phyloP scores from a whole-genome alignment of 92 coral and sea anemone species.

The Phymanthus crucifer region DNA sequence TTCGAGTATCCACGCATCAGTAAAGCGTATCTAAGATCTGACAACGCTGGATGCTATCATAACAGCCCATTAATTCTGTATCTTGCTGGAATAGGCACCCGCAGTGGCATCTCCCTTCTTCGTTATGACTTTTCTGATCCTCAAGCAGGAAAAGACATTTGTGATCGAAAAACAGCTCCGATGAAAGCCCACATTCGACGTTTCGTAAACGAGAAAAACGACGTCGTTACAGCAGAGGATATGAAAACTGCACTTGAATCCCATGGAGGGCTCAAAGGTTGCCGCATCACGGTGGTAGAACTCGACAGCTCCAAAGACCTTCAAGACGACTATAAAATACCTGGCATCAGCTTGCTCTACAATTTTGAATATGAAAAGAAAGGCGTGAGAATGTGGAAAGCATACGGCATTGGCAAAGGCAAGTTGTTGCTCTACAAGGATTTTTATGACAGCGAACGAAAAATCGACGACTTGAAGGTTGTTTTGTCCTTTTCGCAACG shows the following conservation, averaged over 20 bases:
- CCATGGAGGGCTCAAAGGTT: constrained; percentile 48
- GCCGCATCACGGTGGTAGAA: constrained; percentile 33
- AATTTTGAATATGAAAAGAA: constrained; percentile 33
- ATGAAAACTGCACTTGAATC: constrained; percentile 55
- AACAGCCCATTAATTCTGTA: constrained; percentile 35
- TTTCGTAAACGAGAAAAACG: constrained; percentile 46
- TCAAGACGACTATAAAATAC: constrained; percentile 24
- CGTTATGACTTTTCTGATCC: constrained; percentile 59
- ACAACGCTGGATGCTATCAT: constrained; percentile 57
- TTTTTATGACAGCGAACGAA: background rate
- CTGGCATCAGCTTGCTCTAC: constrained; percentile 39
- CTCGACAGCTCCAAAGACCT: background rate
- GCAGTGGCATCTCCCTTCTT: constrained; percentile 27
- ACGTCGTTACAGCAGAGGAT: constrained; percentile 54
- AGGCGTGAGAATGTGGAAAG: constrained; percentile 42
- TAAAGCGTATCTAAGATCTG: constrained; percentile 40
- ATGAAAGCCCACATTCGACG: constrained; percentile 63
- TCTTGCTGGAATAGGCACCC: constrained; percentile 29
- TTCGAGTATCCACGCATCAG: constrained; percentile 38
- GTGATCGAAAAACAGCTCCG: constrained; percentile 58
- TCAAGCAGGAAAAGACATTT: constrained; percentile 53
- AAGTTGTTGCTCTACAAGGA: constrained; percentile 23
- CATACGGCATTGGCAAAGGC: constrained; percentile 47
- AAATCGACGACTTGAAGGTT: background rate
- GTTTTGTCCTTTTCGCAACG: background rate